Conservation (phyloP, 2,888 invertebrate genomes). For the Eugnorisma glareosa region DNA sequence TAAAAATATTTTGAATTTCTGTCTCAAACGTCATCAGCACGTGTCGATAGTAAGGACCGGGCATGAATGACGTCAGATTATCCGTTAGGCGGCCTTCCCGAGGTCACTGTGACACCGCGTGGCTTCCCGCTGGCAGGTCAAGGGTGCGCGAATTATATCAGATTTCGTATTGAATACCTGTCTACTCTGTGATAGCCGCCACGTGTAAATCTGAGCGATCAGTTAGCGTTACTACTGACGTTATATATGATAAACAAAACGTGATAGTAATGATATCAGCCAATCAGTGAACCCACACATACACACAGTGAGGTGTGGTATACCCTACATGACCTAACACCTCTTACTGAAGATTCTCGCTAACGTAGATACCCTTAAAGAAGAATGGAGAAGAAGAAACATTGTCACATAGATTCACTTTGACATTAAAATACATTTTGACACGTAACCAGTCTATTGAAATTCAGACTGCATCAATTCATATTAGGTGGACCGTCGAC, state of each 20-base stretch:
- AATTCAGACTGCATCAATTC: background rate
- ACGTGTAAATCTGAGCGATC: background rate
- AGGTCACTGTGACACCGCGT: slow-evolving; percentile 2
- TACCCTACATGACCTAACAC: too few relatives aligned
- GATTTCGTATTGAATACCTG: slow-evolving; percentile 7
- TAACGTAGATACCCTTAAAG: background rate
- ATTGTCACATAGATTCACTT: background rate
- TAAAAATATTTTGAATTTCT: background rate
- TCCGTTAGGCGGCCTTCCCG: background rate
- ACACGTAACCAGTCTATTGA: background rate
- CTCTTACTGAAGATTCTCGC: background rate
- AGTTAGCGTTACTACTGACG: background rate
- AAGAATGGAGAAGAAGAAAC: background rate
- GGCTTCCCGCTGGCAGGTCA: slow-evolving; percentile 30
- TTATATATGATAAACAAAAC: too few relatives aligned
- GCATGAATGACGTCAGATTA: slow-evolving; percentile 11
- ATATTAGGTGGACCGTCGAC: background rate
- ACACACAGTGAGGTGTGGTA: background rate
- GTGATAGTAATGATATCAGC: too few relatives aligned
- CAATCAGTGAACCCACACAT: too few relatives aligned
- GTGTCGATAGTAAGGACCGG: background rate
- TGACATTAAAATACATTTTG: background rate
- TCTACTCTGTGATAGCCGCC: background rate
- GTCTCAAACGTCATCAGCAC: background rate
- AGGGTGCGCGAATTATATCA: background rate